These are phyloP conservation scores for Malurus cyaneus DNA, from an alignment of 2,113 vertebrate genomes.

Conservation along the genomic window DNA sequence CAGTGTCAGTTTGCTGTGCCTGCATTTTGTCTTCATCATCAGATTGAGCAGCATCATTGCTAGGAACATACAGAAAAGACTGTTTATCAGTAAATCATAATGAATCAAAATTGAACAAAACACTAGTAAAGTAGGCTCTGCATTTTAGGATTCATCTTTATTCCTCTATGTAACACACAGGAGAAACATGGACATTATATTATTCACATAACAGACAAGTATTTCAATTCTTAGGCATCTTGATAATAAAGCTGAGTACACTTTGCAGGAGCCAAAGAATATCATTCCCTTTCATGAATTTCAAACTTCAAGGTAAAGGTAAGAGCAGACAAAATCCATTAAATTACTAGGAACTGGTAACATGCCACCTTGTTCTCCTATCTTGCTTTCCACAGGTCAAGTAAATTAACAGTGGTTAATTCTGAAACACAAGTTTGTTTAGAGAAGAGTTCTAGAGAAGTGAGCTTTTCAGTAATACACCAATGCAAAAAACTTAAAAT, in stretches of 20 bases:
- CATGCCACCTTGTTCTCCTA: not conserved
- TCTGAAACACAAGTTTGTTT: not conserved
- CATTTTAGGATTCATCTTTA: not conserved
- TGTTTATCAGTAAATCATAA: not conserved
- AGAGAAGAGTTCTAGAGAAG: not conserved
- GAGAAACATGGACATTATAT: not conserved
- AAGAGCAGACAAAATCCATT: not conserved
- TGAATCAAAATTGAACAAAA: not conserved
- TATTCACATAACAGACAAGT: not conserved
- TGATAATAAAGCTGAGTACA: not conserved
- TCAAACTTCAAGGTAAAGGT: not conserved
- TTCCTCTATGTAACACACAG: not conserved
- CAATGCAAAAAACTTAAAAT: not conserved
- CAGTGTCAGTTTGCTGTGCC: conserved; percentile 83
- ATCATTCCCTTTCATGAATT: not conserved
- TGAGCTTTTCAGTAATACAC: not conserved
- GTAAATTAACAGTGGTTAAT: not conserved
- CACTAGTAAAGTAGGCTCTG: not conserved
- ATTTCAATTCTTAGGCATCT: not conserved
- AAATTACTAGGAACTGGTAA: not conserved
- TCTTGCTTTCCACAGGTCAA: not conserved
- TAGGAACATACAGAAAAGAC: conserved; percentile 51
- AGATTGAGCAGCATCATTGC: conserved; percentile 93
- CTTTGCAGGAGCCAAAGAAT: not conserved
- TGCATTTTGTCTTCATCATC: conserved; percentile 96